These are phyloP conservation scores for Molossus molossus DNA, from an alignment of 2,797 vertebrate species.

Conservation along the genomic window DNA sequence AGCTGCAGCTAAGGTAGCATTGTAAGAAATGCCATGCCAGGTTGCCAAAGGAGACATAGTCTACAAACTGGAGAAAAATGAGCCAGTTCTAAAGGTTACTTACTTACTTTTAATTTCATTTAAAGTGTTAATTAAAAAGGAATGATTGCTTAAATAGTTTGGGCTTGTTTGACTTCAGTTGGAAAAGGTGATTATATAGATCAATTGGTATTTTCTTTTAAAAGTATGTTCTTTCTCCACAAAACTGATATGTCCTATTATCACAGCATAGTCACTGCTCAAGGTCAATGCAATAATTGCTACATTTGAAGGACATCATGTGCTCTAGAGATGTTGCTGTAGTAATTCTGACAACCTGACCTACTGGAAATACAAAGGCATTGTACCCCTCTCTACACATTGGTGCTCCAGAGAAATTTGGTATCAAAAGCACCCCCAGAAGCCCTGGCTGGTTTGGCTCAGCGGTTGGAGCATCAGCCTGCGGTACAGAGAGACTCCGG, in stretches of 20 bases:
- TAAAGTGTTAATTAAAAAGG: background rate
- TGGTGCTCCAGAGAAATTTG: background rate
- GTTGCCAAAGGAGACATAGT: background rate
- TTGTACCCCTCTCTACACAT: background rate
- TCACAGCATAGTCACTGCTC: background rate
- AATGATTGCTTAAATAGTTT: background rate
- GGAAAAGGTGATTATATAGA: background rate
- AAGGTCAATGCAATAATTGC: background rate
- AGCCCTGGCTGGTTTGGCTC: background rate
- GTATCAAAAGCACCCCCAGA: background rate
- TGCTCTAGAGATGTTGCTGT: background rate
- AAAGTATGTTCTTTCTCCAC: background rate
- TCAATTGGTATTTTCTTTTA: background rate
- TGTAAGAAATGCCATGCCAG: background rate
- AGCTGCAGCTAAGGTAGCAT: background rate
- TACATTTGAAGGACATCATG: background rate
- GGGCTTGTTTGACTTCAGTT: background rate
- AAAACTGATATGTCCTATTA: background rate
- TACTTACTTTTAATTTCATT: conserved; percentile 66
- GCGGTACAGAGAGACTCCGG: too few species aligned
- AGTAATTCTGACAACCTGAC: background rate
- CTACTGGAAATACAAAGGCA: background rate
- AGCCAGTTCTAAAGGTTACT: background rate
- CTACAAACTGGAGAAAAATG: conserved; percentile 31
- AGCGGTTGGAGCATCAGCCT: too few species aligned